Percentiles rank a stretch among this genome's conserved stretches.
phyloP scores from a whole-genome alignment of 2,888 invertebrate species.

The Atrina japonica region DNA sequence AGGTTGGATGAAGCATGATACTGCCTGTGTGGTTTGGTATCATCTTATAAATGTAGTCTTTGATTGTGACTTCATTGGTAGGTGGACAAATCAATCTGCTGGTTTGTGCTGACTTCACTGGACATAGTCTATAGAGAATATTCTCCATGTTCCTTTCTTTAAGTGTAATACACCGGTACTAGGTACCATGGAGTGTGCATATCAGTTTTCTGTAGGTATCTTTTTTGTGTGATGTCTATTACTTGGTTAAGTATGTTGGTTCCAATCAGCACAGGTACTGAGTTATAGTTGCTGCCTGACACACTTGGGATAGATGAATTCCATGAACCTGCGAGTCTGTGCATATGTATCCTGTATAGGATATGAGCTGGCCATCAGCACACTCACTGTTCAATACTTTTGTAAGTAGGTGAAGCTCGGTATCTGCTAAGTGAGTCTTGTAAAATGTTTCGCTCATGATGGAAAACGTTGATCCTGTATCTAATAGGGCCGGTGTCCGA shows the following conservation, averaged over 20 bases:
- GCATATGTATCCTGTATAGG: constrained; percentile 25
- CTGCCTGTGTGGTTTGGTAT: not conserved
- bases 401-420: not conserved
- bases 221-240: not conserved
- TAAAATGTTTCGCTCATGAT: constrained; percentile 17
- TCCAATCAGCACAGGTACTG: constrained; percentile 18
- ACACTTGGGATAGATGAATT: not conserved
- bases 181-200: constrained; percentile 32
- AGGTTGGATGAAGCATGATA: constrained; percentile 22
- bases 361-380: constrained; percentile 29
- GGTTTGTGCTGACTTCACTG: constrained; percentile 16
- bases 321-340: not conserved
- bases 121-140: constrained; percentile 7
- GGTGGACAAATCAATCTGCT: constrained; percentile 1
- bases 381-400: constrained; percentile 27
- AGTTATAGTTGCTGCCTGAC: constrained; percentile 3
- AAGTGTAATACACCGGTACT: constrained; percentile 9
- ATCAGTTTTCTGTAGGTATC: constrained; percentile 19
- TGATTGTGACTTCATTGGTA: not conserved
- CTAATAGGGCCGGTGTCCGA: constrained; percentile 5
- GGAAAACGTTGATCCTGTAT: constrained; percentile 28
- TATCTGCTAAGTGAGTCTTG: constrained; percentile 1
- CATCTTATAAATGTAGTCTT: constrained; percentile 15
- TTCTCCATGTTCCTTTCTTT: constrained; percentile 13
- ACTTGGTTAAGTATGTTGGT: constrained; percentile 20